Evolutionary conservation across 2,797 vertebrate genomes (phyloP), one percentile per base, ranked within the genome.

Genomic region (Lepidocolaptes lacrymiger): DNA sequence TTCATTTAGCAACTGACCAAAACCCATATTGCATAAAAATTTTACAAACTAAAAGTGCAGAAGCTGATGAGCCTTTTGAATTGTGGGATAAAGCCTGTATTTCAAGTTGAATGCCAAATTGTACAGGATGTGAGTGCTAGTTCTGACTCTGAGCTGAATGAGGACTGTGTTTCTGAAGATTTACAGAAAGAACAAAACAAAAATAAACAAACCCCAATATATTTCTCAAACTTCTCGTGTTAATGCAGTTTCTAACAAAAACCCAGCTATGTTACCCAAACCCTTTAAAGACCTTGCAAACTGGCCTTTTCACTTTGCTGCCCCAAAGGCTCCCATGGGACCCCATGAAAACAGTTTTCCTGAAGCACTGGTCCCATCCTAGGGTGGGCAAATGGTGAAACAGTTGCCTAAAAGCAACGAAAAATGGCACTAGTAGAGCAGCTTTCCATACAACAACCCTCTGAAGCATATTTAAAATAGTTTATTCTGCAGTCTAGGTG

Each of bases 391-490:
- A 85, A 59, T 0, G 2, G 56, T 71, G 83, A 80, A 73, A 68
- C 10, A 32, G 39, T 54, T 94, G 21, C 68, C 46, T 73, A 52
- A 91, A 84, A 94, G 68, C 64, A 82, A 82, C 43, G 87, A 85
- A 71, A 94, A 94, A 71, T 37, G 34, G 14, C 23, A 83, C 19
- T 43, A 52, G 21, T 36, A 61, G 39, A 79, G 87, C 63, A 91
- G 54, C 43, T 92, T 95, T 93, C 43, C 63, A 44, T 69, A 22
- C 69, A 91, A 71, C 66, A 86, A 23, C 21, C 36, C 34, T 88
- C 46, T 44, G 54, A 95, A 96, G 43, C 41, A 24, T 91, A 79
- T 96, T 94, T 96, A 82, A 96, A 96, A 71, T 68, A 48, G 88
- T 87, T 97, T 94, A n/a, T 93, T 64, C 72, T 88, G 49, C 46